Evolutionary conservation across 2,888 invertebrate species (phyloP).

Genomic region (Drosophila parthenogenetica): DNA sequence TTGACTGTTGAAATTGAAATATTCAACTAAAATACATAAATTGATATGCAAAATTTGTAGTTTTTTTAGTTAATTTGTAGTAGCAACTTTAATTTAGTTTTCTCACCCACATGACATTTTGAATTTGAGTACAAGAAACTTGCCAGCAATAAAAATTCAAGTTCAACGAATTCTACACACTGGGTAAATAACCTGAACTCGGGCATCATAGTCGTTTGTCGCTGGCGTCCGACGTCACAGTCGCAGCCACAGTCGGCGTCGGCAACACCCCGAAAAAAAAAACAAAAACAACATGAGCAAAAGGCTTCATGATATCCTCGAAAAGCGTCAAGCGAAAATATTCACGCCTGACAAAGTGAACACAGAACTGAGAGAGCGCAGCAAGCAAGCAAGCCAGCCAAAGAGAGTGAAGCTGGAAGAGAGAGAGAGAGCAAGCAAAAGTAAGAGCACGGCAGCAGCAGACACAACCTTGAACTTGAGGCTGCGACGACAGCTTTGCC

Average conservation of each 20-base stretch:
- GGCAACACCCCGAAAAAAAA: constrained; percentile 66
- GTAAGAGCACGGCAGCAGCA: constrained; percentile 28
- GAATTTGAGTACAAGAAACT: constrained; percentile 38
- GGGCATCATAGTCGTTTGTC: constrained; percentile 23
- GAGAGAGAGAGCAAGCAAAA: constrained; percentile 13
- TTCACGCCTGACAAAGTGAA: constrained; percentile 63
- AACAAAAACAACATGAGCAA: constrained; percentile 30
- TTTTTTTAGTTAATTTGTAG: too few species aligned
- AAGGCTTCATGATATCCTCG: constrained; percentile 59
- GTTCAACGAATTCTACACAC: constrained; percentile 69
- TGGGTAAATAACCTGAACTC: constrained; percentile 73
- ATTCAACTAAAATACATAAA: too few species aligned
- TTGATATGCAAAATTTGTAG: too few species aligned
- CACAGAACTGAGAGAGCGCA: constrained; percentile 23
- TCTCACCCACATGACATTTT: constrained; percentile 28
- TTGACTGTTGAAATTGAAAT: too few species aligned
- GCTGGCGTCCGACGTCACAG: constrained; percentile 16
- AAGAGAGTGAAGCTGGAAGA: constrained; percentile 13
- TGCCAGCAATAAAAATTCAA: constrained; percentile 64
- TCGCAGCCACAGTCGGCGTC: neutral
- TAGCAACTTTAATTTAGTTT: neutral
- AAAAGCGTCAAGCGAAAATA: constrained; percentile 34
- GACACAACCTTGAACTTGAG: constrained; percentile 73
- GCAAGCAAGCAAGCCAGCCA: neutral
- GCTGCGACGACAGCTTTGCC: constrained; percentile 47